Base-by-base conservation (phyloP, 2,797 vertebrate species). In the Anolis apletophallus region DNA sequence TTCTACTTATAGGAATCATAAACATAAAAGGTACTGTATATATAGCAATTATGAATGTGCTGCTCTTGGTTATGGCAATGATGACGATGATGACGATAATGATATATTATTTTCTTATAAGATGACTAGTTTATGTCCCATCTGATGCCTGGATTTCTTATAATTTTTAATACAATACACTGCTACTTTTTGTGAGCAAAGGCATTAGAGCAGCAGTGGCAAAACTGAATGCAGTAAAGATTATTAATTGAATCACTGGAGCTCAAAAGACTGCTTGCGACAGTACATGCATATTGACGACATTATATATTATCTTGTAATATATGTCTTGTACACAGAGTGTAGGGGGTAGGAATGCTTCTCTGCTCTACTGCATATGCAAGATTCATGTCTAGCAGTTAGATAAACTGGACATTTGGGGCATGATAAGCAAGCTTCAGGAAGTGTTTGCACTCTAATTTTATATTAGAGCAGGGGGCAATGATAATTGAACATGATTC, bases 71-170 rank as follows among this genome's bases (percentile, higher is more conserved):
- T 29, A 23, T 55, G 11, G 75, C 89, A 87, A 81, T 84, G 68
- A 77, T 83, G 57, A 71, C 55, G 21, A 61, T 32, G 40, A 23
- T 36, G 23, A 76, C 89, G 87, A 82, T 84, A 17, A 64, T 87
- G n/a, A 86, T 75, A 85, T 76, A 40, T 7, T 13, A 69, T 68
- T 57, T 86, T 79, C 10, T 83, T 78, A 50, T 67, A 84, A 86
- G 9, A 73, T 69, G 71, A 55, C 17, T 81, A 81, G 17, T 81
- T 29, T 57, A 52, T 76, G 57, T 74, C 59, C 32, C 36, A 57
- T 82, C 52, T 36, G 26, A 32, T 75, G 52, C 26, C 32, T 85
- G 40, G 69, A 85, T 78, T 85, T 40, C 16, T 57, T 52, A 55
- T 78, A 23, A 29, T 69, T 85, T 19, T n/a, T 69, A 14, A 36